Evolutionary conservation across 2,888 invertebrate genomes (phyloP).

Genomic region (Meiosimyza platycephala): DNA sequence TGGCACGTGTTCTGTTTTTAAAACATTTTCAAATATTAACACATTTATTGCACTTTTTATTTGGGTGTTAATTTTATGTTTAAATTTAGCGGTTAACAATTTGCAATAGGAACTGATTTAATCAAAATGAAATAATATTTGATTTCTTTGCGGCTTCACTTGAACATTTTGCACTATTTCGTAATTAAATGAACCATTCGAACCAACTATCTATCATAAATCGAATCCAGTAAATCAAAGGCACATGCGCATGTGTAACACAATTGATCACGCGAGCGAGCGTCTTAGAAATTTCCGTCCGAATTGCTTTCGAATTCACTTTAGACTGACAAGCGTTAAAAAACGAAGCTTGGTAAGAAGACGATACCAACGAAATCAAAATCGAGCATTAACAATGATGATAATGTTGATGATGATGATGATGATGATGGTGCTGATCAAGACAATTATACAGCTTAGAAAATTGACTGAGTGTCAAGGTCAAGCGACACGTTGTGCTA

Average conservation of each 20-base stretch:
- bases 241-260: too few species aligned
- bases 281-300: slow-evolving; percentile 48
- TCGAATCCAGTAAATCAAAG: too few species aligned
- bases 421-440: slow-evolving; percentile 4
- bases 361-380: slow-evolving; percentile 48
- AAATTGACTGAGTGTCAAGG: slow-evolving; percentile 65
- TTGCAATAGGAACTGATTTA: too few species aligned
- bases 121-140: too few species aligned
- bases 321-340: slow-evolving; percentile 59
- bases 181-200: neutral
- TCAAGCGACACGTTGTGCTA: slow-evolving; percentile 47
- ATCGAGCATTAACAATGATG: neutral
- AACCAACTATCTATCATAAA: neutral
- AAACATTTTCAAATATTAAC: neutral
- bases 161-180: too few species aligned
- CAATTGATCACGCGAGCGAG: neutral
- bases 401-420: neutral
- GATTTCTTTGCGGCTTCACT: too few species aligned
- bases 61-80: too few species aligned
- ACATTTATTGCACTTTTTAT: too few species aligned
- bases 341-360: slow-evolving; percentile 61
- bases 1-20: neutral
- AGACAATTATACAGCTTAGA: slow-evolving; percentile 47
- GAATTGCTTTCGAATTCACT: slow-evolving; percentile 61
- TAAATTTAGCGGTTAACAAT: too few species aligned